A percentile compares a stretch with the other conserved stretches of the same genome.
phyloP scores from a whole-genome alignment of 2,113 vertebrate genomes.

The Tragelaphus buxtoni region DNA sequence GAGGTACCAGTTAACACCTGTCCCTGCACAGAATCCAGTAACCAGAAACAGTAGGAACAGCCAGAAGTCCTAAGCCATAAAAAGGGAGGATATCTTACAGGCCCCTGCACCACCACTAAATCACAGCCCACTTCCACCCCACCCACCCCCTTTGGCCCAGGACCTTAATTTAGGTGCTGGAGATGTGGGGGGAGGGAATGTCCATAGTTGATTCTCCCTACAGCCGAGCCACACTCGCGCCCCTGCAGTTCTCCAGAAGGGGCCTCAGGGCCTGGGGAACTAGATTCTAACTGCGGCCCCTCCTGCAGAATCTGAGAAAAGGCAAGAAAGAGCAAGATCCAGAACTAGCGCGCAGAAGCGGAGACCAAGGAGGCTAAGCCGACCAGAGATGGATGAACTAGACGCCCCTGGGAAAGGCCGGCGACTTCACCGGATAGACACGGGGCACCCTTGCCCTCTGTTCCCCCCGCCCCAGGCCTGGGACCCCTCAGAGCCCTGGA shows the following conservation, averaged over 20 bases:
- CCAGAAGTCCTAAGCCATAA: not conserved
- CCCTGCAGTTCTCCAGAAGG: not conserved
- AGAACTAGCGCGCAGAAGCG: not conserved
- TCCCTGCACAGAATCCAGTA: not conserved
- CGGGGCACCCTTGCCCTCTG: not conserved
- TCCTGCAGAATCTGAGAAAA: not conserved
- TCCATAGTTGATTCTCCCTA: not conserved
- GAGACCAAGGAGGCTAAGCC: not conserved
- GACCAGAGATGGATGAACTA: not conserved
- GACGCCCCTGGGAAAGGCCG: not conserved
- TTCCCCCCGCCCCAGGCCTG: not conserved
- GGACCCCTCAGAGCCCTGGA: not conserved
- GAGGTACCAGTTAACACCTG: not conserved
- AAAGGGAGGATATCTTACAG: not conserved
- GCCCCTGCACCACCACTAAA: not conserved
- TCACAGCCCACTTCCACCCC: not conserved
- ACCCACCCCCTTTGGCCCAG: not conserved
- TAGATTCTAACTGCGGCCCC: not conserved
- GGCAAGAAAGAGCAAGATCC: not conserved
- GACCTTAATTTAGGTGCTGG: not conserved
- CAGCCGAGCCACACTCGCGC: not conserved
- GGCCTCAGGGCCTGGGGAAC: not conserved
- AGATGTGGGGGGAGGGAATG: not conserved
- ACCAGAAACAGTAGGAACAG: not conserved
- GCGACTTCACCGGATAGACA: not conserved